Base-by-base conservation (phyloP, 2,888 invertebrate genomes). In the Melieria crassipennis region DNA sequence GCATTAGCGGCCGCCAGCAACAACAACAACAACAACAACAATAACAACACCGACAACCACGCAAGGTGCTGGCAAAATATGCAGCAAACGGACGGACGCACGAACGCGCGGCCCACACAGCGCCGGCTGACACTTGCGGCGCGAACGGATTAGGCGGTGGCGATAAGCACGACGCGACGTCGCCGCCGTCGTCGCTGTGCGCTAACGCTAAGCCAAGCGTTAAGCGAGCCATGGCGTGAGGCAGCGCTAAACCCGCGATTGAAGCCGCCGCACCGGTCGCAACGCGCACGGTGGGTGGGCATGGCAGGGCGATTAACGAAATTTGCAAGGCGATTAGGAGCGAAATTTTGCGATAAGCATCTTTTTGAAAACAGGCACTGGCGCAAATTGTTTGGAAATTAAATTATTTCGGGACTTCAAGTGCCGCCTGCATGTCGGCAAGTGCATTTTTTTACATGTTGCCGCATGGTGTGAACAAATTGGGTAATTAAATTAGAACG, bases 101-200 rank as follows among this genome's bases (percentile, higher is more conserved):
- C 13, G 48, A 50, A 9, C 52, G 61, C 60, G 16, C 11, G 50
- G 13, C 5, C 52, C 11, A 52, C 52, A 52, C 6, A 52, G 11
- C 11, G 5, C 5, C 47, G 30, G 16, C 30, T 45, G 48, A 62
- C 57, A 66, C 50, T 46, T 50, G 42, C 46, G 46, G 11, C 55
- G 57, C 57, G 46, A 67, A 55, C 71, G 82, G 81, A 82, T 82
- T 82, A 82, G 76, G 70, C 76, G 67, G 72, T 66, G 60, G 72
- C 78, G 79, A 80, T 81, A 77, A 81, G 76, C 79, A 65, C 52
- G 30, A 30, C 30, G 30, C 30, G 71, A 61, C 46, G 45, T 45
- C 30, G 58, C 7, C 30, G 46, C 46, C 10, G 30, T n/a, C 64
- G 30, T 56, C 45, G 30, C 7, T 10, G 16, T 69, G 75, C 73